A percentile compares a stretch with the other conserved stretches of the same genome.
phyloP scores from a whole-genome alignment of 2,113 vertebrate genomes.

The Cepphus grylle region DNA sequence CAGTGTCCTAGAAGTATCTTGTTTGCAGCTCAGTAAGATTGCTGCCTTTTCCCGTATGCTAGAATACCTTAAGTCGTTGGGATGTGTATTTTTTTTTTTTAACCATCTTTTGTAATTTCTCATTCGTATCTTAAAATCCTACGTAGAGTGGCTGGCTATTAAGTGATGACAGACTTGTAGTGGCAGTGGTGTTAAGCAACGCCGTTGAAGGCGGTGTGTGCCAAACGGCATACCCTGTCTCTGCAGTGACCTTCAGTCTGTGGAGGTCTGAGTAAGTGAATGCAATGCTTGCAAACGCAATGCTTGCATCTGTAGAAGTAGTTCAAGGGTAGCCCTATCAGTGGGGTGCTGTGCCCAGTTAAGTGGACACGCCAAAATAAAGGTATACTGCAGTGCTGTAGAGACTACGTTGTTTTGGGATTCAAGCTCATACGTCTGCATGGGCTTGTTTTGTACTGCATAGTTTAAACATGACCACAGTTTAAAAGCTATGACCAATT shows the following conservation, averaged over 20 bases:
- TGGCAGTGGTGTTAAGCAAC: accelerated
- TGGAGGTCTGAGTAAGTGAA: not conserved
- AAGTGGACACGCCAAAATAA: not conserved
- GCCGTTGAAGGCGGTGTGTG: not conserved
- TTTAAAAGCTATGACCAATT: not conserved
- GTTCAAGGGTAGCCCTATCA: not conserved
- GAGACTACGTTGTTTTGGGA: not conserved
- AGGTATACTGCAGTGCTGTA: not conserved
- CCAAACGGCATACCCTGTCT: accelerated
- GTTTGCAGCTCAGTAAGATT: not conserved
- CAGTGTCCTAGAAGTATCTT: not conserved
- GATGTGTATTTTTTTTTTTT: not conserved
- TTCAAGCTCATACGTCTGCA: not conserved
- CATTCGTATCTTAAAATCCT: not conserved
- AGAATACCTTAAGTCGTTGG: not conserved
- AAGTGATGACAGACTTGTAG: accelerated
- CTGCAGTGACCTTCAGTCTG: not conserved
- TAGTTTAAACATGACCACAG: not conserved
- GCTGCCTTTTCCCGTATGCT: not conserved
- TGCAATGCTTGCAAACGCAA: not conserved
- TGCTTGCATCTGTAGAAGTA: not conserved
- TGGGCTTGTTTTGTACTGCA: accelerated
- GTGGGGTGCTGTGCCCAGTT: not conserved
- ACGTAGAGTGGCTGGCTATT: not conserved
- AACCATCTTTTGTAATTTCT: not conserved